Conservation (phyloP, 2,888 invertebrate genomes). For the Cheilosia vulpina region DNA sequence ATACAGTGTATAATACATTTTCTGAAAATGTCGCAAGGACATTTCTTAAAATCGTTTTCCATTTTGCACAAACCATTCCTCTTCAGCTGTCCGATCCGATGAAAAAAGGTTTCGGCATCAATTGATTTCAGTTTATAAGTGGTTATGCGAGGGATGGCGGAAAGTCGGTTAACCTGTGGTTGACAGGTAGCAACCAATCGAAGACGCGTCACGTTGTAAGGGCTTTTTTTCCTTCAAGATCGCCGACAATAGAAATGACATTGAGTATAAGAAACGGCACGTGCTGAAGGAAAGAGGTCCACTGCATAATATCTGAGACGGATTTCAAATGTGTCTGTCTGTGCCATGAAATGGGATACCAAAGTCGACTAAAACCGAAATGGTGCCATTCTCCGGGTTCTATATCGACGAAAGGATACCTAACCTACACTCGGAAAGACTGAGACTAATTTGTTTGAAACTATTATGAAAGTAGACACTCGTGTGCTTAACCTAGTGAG, state of each 20-base stretch:
- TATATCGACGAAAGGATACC: slow-evolving; percentile 54
- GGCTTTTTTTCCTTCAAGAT: slow-evolving; percentile 42
- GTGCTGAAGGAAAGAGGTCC: slow-evolving; percentile 17
- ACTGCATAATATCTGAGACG: slow-evolving; percentile 24
- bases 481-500: slow-evolving; percentile 68
- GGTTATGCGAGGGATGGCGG: background rate
- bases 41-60: slow-evolving; percentile 62
- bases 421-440: slow-evolving; percentile 20
- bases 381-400: slow-evolving; percentile 21
- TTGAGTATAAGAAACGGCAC: background rate
- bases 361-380: slow-evolving; percentile 35
- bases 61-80: slow-evolving; percentile 58
- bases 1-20: slow-evolving; percentile 25
- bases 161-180: slow-evolving; percentile 43
- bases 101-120: slow-evolving; percentile 64
- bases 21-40: slow-evolving; percentile 48
- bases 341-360: slow-evolving; percentile 14
- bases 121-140: slow-evolving; percentile 51
- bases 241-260: slow-evolving; percentile 4
- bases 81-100: slow-evolving; percentile 37
- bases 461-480: slow-evolving; percentile 64
- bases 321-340: slow-evolving; percentile 21
- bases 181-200: slow-evolving; percentile 71
- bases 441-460: slow-evolving; percentile 73
- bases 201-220: slow-evolving; percentile 46